Conservation (phyloP, 2,888 invertebrate genomes). For the Agrotis exclamationis region DNA sequence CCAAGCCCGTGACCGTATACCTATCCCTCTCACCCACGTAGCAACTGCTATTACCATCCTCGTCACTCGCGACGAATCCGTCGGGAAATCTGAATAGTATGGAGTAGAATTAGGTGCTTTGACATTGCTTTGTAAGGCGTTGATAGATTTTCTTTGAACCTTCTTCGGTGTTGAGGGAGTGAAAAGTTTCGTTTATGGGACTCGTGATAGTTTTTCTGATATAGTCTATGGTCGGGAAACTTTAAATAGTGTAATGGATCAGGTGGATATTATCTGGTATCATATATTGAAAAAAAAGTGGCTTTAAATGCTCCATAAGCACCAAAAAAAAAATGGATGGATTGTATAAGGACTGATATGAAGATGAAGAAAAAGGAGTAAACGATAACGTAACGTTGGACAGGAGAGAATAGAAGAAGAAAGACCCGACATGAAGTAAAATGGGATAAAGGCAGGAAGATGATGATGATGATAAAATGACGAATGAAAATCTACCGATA, state of each 20-base stretch:
- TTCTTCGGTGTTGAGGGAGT: constrained; percentile 67
- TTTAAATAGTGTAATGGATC: constrained; percentile 9
- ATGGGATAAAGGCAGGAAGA: too few relatives aligned
- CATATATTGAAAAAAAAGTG: neutral
- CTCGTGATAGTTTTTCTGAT: constrained; percentile 39
- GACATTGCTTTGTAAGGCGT: constrained; percentile 86
- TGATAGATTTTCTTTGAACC: constrained; percentile 87
- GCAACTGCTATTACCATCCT: constrained; percentile 63
- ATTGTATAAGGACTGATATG: too few relatives aligned
- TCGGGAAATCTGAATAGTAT: constrained; percentile 89
- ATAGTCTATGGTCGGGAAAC: neutral
- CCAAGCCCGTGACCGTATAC: constrained; percentile 85
- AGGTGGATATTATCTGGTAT: constrained; percentile 15
- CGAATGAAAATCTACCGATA: too few relatives aligned
- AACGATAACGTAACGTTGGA: too few relatives aligned
- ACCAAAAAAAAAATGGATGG: too few relatives aligned
- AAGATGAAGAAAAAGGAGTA: too few relatives aligned
- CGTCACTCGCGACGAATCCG: constrained; percentile 77
- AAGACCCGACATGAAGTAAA: too few relatives aligned
- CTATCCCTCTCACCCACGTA: constrained; percentile 72
- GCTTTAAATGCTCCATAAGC: neutral
- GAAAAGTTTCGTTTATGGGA: constrained; percentile 43
- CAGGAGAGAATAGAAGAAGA: too few relatives aligned
- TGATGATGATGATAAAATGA: too few relatives aligned
- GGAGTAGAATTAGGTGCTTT: constrained; percentile 88